Percentiles rank a stretch among this genome's conserved stretches.
Conservation (phyloP, 2,113 vertebrate species). For the Gasterosteus nipponicus region DNA sequence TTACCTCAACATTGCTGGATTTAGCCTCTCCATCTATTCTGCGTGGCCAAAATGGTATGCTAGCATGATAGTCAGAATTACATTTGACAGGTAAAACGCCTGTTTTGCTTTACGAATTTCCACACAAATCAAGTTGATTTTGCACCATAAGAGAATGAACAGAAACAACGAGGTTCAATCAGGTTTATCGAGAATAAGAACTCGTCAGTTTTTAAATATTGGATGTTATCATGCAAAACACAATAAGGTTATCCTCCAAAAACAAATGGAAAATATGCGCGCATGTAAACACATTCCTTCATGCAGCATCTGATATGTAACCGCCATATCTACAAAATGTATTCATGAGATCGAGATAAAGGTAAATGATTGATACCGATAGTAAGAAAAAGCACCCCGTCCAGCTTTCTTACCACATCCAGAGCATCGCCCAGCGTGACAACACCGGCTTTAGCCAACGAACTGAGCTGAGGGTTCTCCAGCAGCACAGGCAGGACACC, state of each 20-base stretch:
- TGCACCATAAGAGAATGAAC: neutral
- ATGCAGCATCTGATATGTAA: neutral
- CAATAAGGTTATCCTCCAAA: neutral
- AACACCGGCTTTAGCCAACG: slow-evolving; percentile 71
- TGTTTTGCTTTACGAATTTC: neutral
- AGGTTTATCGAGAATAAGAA: neutral
- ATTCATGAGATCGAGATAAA: neutral
- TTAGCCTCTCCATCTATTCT: neutral
- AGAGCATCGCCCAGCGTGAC: slow-evolving; percentile 59
- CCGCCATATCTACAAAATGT: neutral
- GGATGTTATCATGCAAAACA: neutral
- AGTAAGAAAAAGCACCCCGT: neutral
- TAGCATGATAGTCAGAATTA: neutral
- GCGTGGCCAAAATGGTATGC: neutral
- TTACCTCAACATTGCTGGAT: neutral
- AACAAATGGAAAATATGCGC: neutral
- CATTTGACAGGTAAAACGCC: neutral
- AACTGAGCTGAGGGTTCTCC: slow-evolving; percentile 77
- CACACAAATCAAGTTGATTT: neutral
- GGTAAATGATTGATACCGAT: neutral
- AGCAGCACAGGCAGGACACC: slow-evolving; percentile 76
- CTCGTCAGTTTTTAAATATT: neutral
- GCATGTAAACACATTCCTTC: neutral
- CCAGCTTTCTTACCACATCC: slow-evolving; percentile 79
- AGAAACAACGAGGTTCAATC: neutral